Evolutionary conservation across 2,888 invertebrate genomes (phyloP), one percentile per base, ranked within the genome.

Genomic region (Orchesellides sinensis): DNA sequence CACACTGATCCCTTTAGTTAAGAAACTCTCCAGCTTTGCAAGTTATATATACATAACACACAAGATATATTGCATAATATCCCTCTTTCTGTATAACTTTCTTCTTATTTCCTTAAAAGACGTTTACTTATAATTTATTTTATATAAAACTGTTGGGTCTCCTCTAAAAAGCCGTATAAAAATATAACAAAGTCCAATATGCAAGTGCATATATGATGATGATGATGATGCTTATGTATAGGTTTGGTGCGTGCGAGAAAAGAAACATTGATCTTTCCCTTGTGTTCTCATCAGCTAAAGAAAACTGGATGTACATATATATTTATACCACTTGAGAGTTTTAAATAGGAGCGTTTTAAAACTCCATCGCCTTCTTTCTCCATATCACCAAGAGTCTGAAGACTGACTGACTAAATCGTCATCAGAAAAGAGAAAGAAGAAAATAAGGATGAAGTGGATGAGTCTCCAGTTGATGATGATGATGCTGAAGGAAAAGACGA

Each of bases 1-100:
- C 73, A n/a, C n/a, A 73, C 78, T 78, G 80, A 81, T 81, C 80
- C 80, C 59, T 81, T 77, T 73, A 54, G 66, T 68, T 80, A 79
- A 79, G 80, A 80, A 80, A 66, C 80, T 78, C 75, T 40, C 35
- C 32, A 63, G 32, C 69, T 75, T 75, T 66, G 75, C 63, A 63
- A 63, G n/a, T n/a, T 52, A 25, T 17, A 52, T 17, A 52, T 52
- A 52, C 17, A 52, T 17, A 40, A 40, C n/a, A n/a, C n/a, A n/a
- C n/a, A n/a, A n/a, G n/a, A n/a, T n/a, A n/a, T n/a, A n/a, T n/a
- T n/a, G n/a, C n/a, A n/a, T n/a, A n/a, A n/a, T n/a, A n/a, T n/a
- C n/a, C n/a, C n/a, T n/a, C n/a, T n/a, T n/a, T n/a, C n/a, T n/a
- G n/a, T n/a, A n/a, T n/a, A n/a, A n/a, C n/a, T n/a, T n/a, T n/a